Base-by-base conservation (phyloP, 2,797 vertebrate species). In the Melanogrammus aeglefinus region DNA sequence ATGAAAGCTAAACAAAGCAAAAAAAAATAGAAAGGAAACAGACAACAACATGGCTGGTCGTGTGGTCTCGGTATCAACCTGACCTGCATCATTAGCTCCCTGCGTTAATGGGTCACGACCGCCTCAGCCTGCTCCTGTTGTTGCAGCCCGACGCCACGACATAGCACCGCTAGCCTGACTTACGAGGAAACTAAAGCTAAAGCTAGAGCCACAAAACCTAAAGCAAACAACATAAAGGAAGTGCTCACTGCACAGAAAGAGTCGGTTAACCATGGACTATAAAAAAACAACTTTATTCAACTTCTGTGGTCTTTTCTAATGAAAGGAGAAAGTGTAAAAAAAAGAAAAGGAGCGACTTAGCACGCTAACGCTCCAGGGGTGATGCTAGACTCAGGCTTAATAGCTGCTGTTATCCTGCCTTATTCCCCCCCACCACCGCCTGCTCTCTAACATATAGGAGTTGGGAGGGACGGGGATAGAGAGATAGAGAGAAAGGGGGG, bases 331-430 rank as follows among this genome's bases (percentile, higher is more conserved):
- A n/a, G 57, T n/a, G 6, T 8, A 63, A 51, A 63, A 18, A 18
- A 24, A 63, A 63, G 21, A 63, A 63, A 63, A 63, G 14, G 21
- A 21, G 57, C n/a, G 57, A 63, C 6, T n/a, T 63, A n/a, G 21
- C 71, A 18, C 0, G 13, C 71, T 73, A 35, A 8, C 38, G 24
- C 21, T 38, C 38, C 6, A 1, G 69, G 66, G 44, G 69, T 8
- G n/a, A 36, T 31, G 74, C 72, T 80, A 72, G 78, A 24, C 9
- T 4, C 5, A 80, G 75, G 51, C 4, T 33, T 83, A 88, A 90
- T 86, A 84, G 82, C 78, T 66, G 76, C 36, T 1, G 81, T 85
- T 78, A 83, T 41, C 70, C 41, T 14, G 72, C 72, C 72, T 38
- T 13, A 5, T 31, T 18, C 13, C n/a, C 39, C 21, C 21, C 24